Evolutionary conservation across 2,113 vertebrate genomes (phyloP).

Genomic region (Corythornis madagascariensis): DNA sequence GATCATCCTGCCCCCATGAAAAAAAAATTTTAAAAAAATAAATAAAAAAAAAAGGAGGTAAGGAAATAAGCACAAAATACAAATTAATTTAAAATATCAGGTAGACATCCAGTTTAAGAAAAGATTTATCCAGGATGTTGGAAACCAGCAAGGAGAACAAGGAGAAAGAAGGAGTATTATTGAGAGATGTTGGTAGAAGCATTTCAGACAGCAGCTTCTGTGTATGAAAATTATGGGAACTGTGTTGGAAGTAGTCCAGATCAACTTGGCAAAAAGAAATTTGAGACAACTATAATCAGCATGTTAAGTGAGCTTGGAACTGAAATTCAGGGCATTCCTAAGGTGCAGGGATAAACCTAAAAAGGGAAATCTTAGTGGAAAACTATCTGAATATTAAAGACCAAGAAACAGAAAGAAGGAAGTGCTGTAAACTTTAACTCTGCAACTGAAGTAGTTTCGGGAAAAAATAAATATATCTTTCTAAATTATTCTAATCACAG

Average conservation of each 20-base stretch:
- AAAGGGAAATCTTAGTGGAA: background rate
- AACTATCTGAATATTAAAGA: background rate
- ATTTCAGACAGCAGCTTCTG: background rate
- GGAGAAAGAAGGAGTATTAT: background rate
- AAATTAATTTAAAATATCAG: background rate
- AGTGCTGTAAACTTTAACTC: background rate
- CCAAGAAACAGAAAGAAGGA: background rate
- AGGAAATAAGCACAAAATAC: background rate
- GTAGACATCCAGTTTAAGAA: background rate
- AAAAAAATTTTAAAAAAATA: too few relatives aligned
- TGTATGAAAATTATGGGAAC: background rate
- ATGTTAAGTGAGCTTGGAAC: background rate
- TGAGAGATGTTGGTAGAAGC: background rate
- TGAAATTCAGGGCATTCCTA: background rate
- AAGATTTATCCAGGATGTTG: background rate
- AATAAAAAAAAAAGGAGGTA: background rate
- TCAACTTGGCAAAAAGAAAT: background rate
- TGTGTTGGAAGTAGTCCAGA: background rate
- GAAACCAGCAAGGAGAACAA: background rate
- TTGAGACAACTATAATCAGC: background rate
- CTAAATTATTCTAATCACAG: conserved; percentile 35
- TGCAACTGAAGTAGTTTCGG: background rate
- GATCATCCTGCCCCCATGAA: background rate
- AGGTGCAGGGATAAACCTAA: background rate
- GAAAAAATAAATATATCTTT: conserved; percentile 48